A percentile compares a stretch with the other conserved stretches of the same genome.
Conservation (phyloP, 2,797 vertebrate species). For the Muraenolepis orangiensis region DNA sequence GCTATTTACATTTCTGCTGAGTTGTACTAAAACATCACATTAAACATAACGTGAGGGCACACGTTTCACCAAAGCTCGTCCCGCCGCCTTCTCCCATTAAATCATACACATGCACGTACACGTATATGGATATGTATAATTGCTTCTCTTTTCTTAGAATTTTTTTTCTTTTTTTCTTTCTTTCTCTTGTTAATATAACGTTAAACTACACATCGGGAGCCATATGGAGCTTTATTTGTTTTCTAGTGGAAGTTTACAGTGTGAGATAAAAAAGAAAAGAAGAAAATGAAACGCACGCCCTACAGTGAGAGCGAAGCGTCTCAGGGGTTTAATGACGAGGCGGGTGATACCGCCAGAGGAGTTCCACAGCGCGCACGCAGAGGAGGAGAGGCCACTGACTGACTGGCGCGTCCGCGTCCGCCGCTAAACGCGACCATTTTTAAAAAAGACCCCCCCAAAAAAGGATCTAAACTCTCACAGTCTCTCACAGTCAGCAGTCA, state of each 20-base stretch:
- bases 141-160: constrained; percentile 53
- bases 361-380: too few relatives aligned
- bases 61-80: constrained; percentile 23
- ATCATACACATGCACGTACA: constrained; percentile 18
- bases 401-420: too few relatives aligned
- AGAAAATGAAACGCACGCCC: too few relatives aligned
- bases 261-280: constrained; percentile 71
- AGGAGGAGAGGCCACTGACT: too few relatives aligned
- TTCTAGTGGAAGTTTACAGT: constrained; percentile 65
- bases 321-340: constrained; percentile 72
- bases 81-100: constrained; percentile 4
- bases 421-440: too few relatives aligned
- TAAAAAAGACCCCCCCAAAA: too few relatives aligned
- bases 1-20: constrained; percentile 33
- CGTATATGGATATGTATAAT: constrained; percentile 56
- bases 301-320: constrained; percentile 9
- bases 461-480: too few relatives aligned
- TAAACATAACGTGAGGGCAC: constrained; percentile 9
- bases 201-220: constrained; percentile 63
- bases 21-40: constrained; percentile 11
- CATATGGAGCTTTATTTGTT: constrained; percentile 75
- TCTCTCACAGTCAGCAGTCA: too few relatives aligned
- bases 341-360: too few relatives aligned
- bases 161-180: too few relatives aligned
- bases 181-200: too few relatives aligned